phyloP scores from a whole-genome alignment of 2,113 vertebrate genomes.

The Myiozetetes cayanensis region DNA sequence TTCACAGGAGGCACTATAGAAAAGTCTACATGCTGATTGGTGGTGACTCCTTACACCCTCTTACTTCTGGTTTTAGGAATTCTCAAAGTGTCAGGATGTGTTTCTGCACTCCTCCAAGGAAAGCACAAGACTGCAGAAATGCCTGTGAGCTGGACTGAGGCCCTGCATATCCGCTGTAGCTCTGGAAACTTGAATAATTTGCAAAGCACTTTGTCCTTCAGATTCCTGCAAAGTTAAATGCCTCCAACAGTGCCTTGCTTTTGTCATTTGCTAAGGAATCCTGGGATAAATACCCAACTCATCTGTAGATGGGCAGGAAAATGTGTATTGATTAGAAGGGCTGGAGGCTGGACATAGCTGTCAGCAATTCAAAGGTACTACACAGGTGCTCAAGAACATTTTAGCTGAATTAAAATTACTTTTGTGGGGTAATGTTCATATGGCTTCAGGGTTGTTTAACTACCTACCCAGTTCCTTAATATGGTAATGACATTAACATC shows the following conservation, averaged over 20 bases:
- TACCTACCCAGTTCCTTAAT: not conserved
- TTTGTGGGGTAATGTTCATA: not conserved
- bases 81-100: not conserved
- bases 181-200: not conserved
- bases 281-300: not conserved
- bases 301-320: not conserved
- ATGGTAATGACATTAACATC: not conserved
- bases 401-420: not conserved
- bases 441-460: not conserved
- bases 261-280: conserved; percentile 1
- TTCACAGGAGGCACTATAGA: not conserved
- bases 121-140: not conserved
- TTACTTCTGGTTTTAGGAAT: not conserved
- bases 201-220: not conserved
- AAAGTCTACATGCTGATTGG: not conserved
- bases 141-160: not conserved
- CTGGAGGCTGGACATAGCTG: not conserved
- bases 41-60: not conserved
- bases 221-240: not conserved
- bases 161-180: not conserved
- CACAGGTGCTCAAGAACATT: not conserved
- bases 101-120: not conserved
- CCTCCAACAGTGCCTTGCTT: conserved; percentile 20
- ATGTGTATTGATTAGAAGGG: not conserved
- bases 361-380: not conserved